Conservation (phyloP, 2,113 vertebrate species). For the Hypocryptadius cinnamomeus region DNA sequence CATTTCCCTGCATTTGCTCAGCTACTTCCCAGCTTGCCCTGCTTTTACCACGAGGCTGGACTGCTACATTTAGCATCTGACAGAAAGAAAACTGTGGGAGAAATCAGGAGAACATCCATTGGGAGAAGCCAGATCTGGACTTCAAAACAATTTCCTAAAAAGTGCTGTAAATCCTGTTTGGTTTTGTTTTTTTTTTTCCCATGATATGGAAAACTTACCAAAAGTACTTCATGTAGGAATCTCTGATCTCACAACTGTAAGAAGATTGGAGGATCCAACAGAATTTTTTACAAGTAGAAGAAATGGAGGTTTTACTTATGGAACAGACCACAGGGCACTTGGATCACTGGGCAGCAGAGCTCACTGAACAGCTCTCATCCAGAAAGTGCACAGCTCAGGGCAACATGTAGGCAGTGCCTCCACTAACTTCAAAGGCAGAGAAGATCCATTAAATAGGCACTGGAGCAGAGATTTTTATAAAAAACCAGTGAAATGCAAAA, state of each 20-base stretch:
- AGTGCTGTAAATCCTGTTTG: background rate
- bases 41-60: background rate
- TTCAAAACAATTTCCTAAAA: background rate
- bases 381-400: background rate
- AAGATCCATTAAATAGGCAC: background rate
- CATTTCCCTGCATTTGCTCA: background rate
- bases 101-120: background rate
- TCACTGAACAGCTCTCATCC: background rate
- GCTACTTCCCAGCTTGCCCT: background rate
- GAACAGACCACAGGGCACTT: background rate
- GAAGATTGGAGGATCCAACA: background rate
- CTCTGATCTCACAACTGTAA: background rate
- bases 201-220: background rate
- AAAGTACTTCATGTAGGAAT: background rate
- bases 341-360: background rate
- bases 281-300: background rate
- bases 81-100: background rate
- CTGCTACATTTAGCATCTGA: background rate
- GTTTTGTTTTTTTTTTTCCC: background rate
- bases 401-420: background rate
- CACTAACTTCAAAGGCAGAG: background rate
- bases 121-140: background rate
- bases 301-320: background rate
- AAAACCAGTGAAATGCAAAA: background rate
- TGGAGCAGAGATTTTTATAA: background rate